Evolutionary conservation across 2,888 invertebrate genomes (phyloP), one percentile per base, ranked within the genome.

Genomic region (Parnassius mnemosyne): DNA sequence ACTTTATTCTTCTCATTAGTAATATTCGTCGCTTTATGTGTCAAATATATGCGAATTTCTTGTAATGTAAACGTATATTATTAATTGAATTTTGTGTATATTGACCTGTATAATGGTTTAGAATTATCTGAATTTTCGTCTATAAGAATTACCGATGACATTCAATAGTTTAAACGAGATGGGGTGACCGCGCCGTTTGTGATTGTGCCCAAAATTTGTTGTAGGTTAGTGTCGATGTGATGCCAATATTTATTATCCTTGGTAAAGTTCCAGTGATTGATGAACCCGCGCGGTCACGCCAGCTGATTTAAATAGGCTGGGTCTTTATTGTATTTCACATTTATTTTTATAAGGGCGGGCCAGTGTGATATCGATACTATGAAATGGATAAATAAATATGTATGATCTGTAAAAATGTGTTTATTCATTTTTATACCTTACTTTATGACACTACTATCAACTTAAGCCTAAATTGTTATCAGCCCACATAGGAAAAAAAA

Each of bases 281-380:
- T 67, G 68, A 72, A 71, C 69, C 64, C 63, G 81, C 84, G 89
- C 84, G 69, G 79, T 83, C 85, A 80, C 84, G 73, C 81, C 87
- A 81, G 83, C 77, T 65, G 63, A 68, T 76, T 71, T 74, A 64
- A 73, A 65, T 68, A 78, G 77, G 79, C 85, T 88, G 88, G 87
- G 84, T 89, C 88, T 84, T 87, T 87, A 84, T 81, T 83, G 85
- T 88, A 89, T 81, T 89, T 87, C 89, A 89, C 88, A 89, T 86
- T 90, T 91, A 90, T 90, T 90, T 91, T 91, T 92, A 83, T 91
- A 91, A 89, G 89, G 90, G 90, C 90, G 91, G 91, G 91, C 91
- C 90, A 91, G 91, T 91, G 91, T 91, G 90, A 91, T 91, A 91
- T 88, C 91, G 89, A 86, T 90, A 91, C 86, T 90, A 89, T 89